A percentile compares a stretch with the other conserved stretches of the same genome.
These are phyloP conservation scores for Epizoanthus illoricatus DNA, from an alignment of 92 coral and sea anemone genomes.

Conservation along the genomic window DNA sequence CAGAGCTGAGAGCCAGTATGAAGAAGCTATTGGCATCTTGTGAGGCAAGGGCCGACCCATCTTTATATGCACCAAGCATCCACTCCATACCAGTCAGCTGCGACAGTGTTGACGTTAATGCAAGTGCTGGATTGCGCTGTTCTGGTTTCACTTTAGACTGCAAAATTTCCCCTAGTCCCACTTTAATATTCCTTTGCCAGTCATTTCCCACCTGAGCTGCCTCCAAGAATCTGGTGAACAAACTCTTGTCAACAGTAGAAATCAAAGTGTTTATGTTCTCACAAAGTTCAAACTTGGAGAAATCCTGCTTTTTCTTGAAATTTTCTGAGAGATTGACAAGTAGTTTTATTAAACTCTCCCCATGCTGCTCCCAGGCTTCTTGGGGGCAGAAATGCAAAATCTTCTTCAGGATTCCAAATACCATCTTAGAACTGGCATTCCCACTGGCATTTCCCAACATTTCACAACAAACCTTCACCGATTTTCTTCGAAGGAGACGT, in stretches of 20 bases:
- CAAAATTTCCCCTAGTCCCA: conserved; percentile 71
- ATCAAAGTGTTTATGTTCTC: conserved; percentile 56
- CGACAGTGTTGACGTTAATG: conserved; percentile 49
- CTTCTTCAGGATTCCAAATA: conserved; percentile 62
- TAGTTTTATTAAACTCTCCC: conserved; percentile 44
- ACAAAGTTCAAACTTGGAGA: conserved; percentile 72
- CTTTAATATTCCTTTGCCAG: conserved; percentile 55
- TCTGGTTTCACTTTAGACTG: conserved; percentile 72
- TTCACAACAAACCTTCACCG: conserved; percentile 48
- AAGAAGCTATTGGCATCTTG: conserved; percentile 50
- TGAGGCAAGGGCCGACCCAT: conserved; percentile 11
- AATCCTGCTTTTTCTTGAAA: conserved; percentile 62
- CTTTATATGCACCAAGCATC: conserved; percentile 39
- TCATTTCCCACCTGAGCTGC: not conserved
- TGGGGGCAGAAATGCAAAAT: conserved; percentile 47
- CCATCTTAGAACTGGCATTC: not conserved
- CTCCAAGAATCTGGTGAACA: conserved; percentile 49
- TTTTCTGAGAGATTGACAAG: conserved; percentile 40
- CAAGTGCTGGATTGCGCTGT: conserved; percentile 77
- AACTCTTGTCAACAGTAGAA: conserved; percentile 44
- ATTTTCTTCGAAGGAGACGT: conserved; percentile 44
- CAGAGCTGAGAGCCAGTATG: conserved; percentile 54
- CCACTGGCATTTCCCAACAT: conserved; percentile 17
- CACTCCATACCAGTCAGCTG: conserved; percentile 61
- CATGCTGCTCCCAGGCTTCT: conserved; percentile 51